A percentile compares a stretch with the other conserved stretches of the same genome.
Evolutionary conservation across 2,888 invertebrate genomes (phyloP).

Genomic region (Eurois occulta): DNA sequence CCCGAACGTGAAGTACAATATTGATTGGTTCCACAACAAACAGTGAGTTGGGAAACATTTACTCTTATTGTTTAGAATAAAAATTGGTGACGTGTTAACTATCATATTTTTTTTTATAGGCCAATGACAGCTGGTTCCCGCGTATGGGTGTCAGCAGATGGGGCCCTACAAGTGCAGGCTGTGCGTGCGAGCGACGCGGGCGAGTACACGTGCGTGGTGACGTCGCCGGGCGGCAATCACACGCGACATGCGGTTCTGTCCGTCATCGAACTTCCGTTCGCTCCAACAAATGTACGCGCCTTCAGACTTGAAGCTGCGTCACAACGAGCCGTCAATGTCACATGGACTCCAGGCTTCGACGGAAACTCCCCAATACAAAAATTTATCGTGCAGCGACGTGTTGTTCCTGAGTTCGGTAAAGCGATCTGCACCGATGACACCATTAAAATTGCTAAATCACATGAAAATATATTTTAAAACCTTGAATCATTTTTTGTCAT

Average conservation of each 20-base stretch:
- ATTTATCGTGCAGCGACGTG: slow-evolving; percentile 97
- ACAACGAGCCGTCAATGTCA: slow-evolving; percentile 95
- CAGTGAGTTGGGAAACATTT: slow-evolving; percentile 91
- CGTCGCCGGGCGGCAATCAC: slow-evolving; percentile 98
- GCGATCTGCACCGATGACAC: slow-evolving; percentile 29
- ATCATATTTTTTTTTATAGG: slow-evolving; percentile 69
- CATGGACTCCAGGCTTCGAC: slow-evolving; percentile 99
- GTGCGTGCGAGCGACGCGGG: slow-evolving; percentile 98
- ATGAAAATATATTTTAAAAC: background rate
- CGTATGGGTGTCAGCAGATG: slow-evolving; percentile 94
- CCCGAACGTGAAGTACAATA: slow-evolving; percentile 95
- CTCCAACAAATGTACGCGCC: slow-evolving; percentile 97
- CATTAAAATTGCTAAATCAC: background rate
- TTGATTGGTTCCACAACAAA: slow-evolving; percentile 97
- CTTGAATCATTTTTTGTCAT: slow-evolving; percentile 49
- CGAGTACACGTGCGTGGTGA: slow-evolving; percentile 97
- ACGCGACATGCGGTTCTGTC: slow-evolving; percentile 94
- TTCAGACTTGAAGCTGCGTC: slow-evolving; percentile 91
- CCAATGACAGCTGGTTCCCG: slow-evolving; percentile 92
- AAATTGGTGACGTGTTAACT: slow-evolving; percentile 7
- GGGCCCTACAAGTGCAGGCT: slow-evolving; percentile 96
- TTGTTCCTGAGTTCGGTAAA: slow-evolving; percentile 96
- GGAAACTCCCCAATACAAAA: slow-evolving; percentile 98
- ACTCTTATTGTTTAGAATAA: slow-evolving; percentile 23
- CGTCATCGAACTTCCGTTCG: slow-evolving; percentile 98